Base-by-base conservation (phyloP, 2,797 vertebrate species). In the Poeciliopsis gracilis region DNA sequence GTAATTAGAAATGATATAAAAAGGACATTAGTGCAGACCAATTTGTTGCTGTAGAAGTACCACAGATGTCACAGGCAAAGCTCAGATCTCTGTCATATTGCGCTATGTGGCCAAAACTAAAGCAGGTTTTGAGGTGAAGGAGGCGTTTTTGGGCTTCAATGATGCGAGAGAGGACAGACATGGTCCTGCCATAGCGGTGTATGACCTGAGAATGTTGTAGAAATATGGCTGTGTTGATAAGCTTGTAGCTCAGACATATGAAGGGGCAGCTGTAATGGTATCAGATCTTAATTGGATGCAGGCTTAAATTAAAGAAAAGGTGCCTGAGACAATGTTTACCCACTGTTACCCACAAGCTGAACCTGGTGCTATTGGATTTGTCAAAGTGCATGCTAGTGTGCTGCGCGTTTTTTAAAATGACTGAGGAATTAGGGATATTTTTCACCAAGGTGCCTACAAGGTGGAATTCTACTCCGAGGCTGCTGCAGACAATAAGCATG, bases 361-460 rank as follows among this genome's bases (percentile, higher is more conserved):
- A 88, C 79, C 70, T 86, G 0, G 76, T 83, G 51, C 72, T 88
- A 7, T 18, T 33, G 47, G 81, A 87, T 57, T 86, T 72, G 55
- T 81, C 74, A 36, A 83, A 82, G 20, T 77, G 75, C 18, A 77
- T 81, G 23, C 36, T 73, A 5, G 28, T 33, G 47, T 6, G 43
- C 63, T 2, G 8, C 2, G 23, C 11, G 0, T 80, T 77, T 77
- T 83, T 73, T 59, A 70, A 16, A 75, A 77, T 46, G 28, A 6
- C 8, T 33, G 33, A 80, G 63, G 71, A 70, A 72, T 57, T 78
- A 25, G 49, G 16, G 25, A 1, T 38, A 33, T 86, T 84, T 81
- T 82, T 79, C 15, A 77, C 71, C 55, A 16, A 36, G 33, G 47
- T 0, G 9, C 25, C 33, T 0, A 49, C 49, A 13, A 59, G 80